These are phyloP conservation scores for Petrocephalus sullivani DNA, from an alignment of 2,797 vertebrate genomes.

Conservation along the genomic window DNA sequence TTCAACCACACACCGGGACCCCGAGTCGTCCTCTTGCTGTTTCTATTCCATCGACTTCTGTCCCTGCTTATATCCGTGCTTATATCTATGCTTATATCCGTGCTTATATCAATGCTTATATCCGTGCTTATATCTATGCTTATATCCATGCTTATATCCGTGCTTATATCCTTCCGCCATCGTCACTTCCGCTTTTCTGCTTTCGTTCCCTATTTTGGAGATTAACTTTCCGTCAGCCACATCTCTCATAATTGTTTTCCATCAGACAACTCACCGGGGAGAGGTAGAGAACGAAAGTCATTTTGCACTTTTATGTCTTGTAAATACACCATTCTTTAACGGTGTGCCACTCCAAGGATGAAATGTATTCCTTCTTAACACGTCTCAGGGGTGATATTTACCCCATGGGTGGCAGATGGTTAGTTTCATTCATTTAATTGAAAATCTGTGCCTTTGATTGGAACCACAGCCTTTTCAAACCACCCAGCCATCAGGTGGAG, in stretches of 20 bases:
- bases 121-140: no score
- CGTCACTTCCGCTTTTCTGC: neutral
- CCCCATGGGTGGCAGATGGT: slow-evolving; percentile 10
- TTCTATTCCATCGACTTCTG: no score
- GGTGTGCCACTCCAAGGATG: neutral
- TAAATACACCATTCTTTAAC: slow-evolving; percentile 35
- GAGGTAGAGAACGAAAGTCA: slow-evolving; percentile 29
- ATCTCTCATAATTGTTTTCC: slow-evolving; percentile 11
- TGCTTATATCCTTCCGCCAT: no score
- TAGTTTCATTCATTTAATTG: slow-evolving; percentile 43
- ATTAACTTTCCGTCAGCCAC: neutral
- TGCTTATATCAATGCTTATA: no score
- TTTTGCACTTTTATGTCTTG: slow-evolving; percentile 31
- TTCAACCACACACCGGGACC: neutral
- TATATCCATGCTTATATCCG: no score
- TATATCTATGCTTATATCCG: no score
- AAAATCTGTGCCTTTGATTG: slow-evolving; percentile 13
- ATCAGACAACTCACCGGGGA: slow-evolving; percentile 18
- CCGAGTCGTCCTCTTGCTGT: no score
- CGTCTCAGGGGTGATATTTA: slow-evolving; percentile 13
- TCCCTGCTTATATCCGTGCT: no score
- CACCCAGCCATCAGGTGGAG: neutral
- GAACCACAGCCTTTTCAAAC: neutral
- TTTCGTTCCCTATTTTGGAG: neutral
- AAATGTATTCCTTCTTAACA: slow-evolving; percentile 27